Base-by-base conservation (phyloP, 2,888 invertebrate genomes). In the Dynastes grantii region DNA sequence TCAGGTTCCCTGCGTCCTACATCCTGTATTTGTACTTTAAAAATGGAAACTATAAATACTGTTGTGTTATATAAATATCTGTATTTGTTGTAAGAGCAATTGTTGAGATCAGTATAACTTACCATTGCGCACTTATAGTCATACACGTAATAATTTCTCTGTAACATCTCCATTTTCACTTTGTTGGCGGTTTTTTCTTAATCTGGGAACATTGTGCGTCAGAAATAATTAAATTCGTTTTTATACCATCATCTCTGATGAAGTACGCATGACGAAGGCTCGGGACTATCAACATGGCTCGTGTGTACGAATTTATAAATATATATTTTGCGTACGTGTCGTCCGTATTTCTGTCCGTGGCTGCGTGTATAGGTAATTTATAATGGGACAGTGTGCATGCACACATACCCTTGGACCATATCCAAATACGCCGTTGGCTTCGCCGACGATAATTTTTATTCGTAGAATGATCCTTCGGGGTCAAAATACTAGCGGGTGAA, bases 371-470 rank as follows among this genome's bases (percentile, higher is more conserved):
- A 73, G 73, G 73, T 73, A 73, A 73, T 73, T 73, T 73, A 73
- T 73, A 73, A 73, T 61, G 40, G 73, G 58, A 61, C 61, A 55
- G 53, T n/a, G 22, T 70, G 51, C 55, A 53, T 70, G 55, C 55
- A 71, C 71, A 64, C 61, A 71, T 70, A 71, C 77, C 63, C 77
- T 78, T 78, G 77, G 77, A 70, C 49, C 61, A 63, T 51, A 64
- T 78, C 77, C 77, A 78, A 78, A 53, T 78, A 78, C 77, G 77
- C 71, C 53, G 77, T 78, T 78, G 77, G 77, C 77, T 71, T 51
- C 16, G 40, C 37, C 58, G 58, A 27, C 61, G 58, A 16, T 61
- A 37, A 68, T 68, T 65, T 78, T 78, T 78, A 78, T 78, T 78
- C 55, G 55, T 67, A 64, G 71, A 61, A 70, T 51, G 71, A 71